Percentiles rank a stretch among this genome's conserved stretches.
phyloP scores from a whole-genome alignment of 30 jellyfish, hydroid and myxozoan species.

The Pseudorhiza aurosa region DNA sequence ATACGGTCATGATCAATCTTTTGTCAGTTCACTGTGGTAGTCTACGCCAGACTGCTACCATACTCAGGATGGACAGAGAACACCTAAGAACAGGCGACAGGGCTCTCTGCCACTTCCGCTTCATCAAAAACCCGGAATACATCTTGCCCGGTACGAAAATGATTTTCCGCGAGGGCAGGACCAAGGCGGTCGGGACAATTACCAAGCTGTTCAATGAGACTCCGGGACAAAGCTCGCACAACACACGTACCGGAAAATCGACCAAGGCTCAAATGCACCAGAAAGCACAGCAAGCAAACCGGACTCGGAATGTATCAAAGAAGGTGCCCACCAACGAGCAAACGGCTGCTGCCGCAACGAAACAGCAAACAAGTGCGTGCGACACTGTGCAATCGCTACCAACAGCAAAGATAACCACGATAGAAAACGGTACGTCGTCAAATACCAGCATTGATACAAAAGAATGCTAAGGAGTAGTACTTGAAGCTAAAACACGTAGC shows the following conservation, averaged over 20 bases:
- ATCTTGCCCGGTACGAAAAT: constrained; percentile 83
- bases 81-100: constrained; percentile 94
- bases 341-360: background rate
- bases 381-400: background rate
- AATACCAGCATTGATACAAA: constrained; percentile 4
- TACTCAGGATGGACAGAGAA: constrained; percentile 85
- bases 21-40: constrained; percentile 98
- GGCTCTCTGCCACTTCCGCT: constrained; percentile 91
- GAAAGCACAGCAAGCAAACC: constrained; percentile 78
- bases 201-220: constrained; percentile 68
- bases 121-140: constrained; percentile 93
- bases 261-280: constrained; percentile 96
- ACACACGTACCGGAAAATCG: constrained; percentile 82
- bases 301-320: constrained; percentile 33
- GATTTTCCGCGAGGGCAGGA: constrained; percentile 99
- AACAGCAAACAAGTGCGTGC: background rate
- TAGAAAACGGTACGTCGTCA: constrained; percentile 9
- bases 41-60: constrained; percentile 95
- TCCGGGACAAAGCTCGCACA: constrained; percentile 87
- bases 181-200: constrained; percentile 98
- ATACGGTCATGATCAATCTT: background rate
- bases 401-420: constrained; percentile 8
- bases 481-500: too few relatives aligned
- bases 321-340: background rate
- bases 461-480: too few relatives aligned